phyloP scores from a whole-genome alignment of 2,797 vertebrate species.

The Thunnus albacares region DNA sequence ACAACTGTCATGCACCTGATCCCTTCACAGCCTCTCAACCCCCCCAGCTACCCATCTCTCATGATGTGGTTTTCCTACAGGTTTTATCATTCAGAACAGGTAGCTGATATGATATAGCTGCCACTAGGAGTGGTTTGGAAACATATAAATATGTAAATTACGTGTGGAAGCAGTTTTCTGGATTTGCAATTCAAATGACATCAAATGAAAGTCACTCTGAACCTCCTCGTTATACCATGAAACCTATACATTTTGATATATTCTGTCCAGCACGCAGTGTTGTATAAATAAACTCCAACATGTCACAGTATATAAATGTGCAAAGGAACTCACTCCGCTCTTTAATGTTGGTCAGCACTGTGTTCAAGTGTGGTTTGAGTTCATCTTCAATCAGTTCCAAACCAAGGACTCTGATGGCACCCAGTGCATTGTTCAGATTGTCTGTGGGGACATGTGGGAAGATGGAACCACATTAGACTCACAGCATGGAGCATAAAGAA shows the following conservation, averaged over 20 bases:
- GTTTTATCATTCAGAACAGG: slow-evolving; percentile 16
- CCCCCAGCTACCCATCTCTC: background rate
- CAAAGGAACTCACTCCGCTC: slow-evolving; percentile 79
- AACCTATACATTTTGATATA: background rate
- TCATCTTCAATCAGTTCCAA: slow-evolving; percentile 84
- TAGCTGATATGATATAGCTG: slow-evolving; percentile 13
- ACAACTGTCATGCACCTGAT: slow-evolving; percentile 49
- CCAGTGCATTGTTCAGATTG: slow-evolving; percentile 80
- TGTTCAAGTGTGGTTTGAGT: slow-evolving; percentile 84
- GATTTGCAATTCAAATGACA: slow-evolving; percentile 33
- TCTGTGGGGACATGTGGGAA: slow-evolving; percentile 63
- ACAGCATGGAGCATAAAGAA: background rate
- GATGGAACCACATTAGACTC: background rate
- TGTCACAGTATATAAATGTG: background rate
- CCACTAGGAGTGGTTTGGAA: background rate
- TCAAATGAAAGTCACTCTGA: slow-evolving; percentile 12
- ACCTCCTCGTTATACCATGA: background rate
- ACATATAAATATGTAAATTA: slow-evolving; percentile 48
- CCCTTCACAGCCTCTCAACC: slow-evolving; percentile 16
- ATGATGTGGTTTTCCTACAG: background rate
- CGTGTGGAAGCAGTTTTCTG: background rate
- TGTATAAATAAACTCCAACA: background rate
- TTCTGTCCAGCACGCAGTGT: background rate
- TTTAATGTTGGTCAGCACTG: slow-evolving; percentile 75
- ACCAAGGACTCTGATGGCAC: slow-evolving; percentile 83